phyloP scores from a whole-genome alignment of 2,113 vertebrate genomes.

The Poeciliopsis prolifica region DNA sequence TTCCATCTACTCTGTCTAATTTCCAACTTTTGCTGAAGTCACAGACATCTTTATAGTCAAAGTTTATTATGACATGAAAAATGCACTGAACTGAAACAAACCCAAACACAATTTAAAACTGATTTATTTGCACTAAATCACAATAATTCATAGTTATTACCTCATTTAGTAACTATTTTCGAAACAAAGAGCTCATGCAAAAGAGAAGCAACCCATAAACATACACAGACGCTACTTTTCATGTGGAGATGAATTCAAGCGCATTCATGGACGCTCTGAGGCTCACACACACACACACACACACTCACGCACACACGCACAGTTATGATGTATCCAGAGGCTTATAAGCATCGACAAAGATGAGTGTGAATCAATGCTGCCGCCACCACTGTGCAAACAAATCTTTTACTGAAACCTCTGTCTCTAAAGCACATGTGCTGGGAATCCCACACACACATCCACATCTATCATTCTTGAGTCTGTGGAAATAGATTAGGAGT shows the following conservation, averaged over 20 bases:
- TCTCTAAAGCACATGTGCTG: constrained; percentile 30
- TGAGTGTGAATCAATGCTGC: constrained; percentile 80
- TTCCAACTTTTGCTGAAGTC: not conserved
- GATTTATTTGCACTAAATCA: not conserved
- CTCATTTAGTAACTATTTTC: constrained; percentile 1
- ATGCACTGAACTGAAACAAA: not conserved
- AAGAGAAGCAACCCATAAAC: not conserved
- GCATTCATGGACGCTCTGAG: constrained; percentile 25
- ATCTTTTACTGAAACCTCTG: constrained; percentile 73
- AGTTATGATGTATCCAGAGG: constrained; percentile 77
- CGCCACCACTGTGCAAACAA: constrained; percentile 76
- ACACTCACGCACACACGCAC: constrained; percentile 36
- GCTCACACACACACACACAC: constrained; percentile 30
- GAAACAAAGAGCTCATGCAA: not conserved
- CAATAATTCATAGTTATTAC: not conserved
- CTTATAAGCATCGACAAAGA: constrained; percentile 79
- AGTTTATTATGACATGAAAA: not conserved
- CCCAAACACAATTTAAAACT: not conserved
- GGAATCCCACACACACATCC: constrained; percentile 4
- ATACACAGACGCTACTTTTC: not conserved
- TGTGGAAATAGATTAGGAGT: constrained; percentile 22
- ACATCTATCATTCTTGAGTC: constrained; percentile 1
- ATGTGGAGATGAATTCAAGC: constrained; percentile 14
- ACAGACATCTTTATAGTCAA: not conserved
- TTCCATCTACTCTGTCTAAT: not conserved